Evolutionary conservation across 2,113 vertebrate genomes (phyloP), one percentile per base, ranked within the genome.

Genomic region (Lophotis ruficrista): DNA sequence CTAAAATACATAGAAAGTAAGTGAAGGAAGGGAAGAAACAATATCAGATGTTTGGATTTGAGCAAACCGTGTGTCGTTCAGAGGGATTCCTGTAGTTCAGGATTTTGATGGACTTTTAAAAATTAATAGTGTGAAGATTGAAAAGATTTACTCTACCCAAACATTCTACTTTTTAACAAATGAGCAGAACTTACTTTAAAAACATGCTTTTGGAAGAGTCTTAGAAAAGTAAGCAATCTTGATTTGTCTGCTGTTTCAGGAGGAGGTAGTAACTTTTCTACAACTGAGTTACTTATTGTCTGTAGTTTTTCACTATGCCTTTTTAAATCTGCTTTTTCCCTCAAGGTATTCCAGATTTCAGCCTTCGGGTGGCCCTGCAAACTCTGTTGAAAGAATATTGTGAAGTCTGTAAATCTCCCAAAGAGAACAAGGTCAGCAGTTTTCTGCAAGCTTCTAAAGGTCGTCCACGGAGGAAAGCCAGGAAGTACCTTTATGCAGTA

Each of bases 401-500:
- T 78, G 99, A 99, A 94, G 98, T 99, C 79, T 98, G 97, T 96
- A 99, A 99, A 96, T 99, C 98, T 95, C 98, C 99, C 77, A 99
- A 99, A 98, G 99, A 99, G 92, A 99, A 98, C 95, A 99, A 99
- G 97, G 97, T 98, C 94, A 98, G 98, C 98, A 98, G 97, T 97
- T 98, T 99, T 93, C 97, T 98, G 58, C 99, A 99, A 82, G 98
- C 99, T 66, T 98, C 98, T 93, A 99, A 99, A 96, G 98, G 98
- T 97, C 98, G 99, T 87, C 99, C 99, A 50, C 98, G 99, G 95
- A 99, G 98, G 96, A 99, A 99, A 98, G 99, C 99, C 70, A 98
- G 99, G 94, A 99, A 99, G 96, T 99, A 99, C 97, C 99, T 99
- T 88, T 99, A 99, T 94, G 99, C 99, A 82, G 99, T 99, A 97